Base-by-base conservation (phyloP, 2,113 vertebrate species). In the Litocranius walleri region DNA sequence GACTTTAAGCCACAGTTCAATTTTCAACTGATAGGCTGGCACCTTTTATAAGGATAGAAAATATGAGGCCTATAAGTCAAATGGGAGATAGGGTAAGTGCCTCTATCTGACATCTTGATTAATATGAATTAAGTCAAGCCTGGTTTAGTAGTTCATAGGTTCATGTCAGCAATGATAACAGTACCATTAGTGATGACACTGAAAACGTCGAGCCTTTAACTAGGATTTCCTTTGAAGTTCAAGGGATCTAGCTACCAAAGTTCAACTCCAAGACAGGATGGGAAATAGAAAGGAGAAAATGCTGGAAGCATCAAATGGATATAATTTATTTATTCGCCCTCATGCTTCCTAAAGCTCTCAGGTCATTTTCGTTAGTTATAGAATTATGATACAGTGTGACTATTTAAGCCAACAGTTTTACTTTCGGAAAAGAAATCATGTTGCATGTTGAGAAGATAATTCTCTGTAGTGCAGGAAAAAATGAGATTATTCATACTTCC, bases 131-230 rank as follows among this genome's bases (percentile, higher is more conserved):
- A 93, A 81, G 89, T 91, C 30, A 87, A 83, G 81, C 71, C 89
- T 96, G 95, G 94, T 94, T 96, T 91, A 87, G 62, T 90, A 97
- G 96, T 97, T 98, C 97, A 91, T 59, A 86, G 88, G 91, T 97
- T 98, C 89, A 95, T 84, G 87, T 95, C 97, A 97, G 91, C 94
- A 93, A 62, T 91, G 93, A 97, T 97, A 98, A 89, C 85, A 87
- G 86, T 48, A 92, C 86, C 93, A 97, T 97, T 97, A 97, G 80
- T 88, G 93, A 97, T 97, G 88, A 90, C 87, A 95, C 62, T 88
- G 56, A 74, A 94, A 87, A 90, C 33, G n/a, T 21, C 74, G 67
- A 86, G 56, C 3, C 62, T 93, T 93, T 81, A 92, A 59, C 83
- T 85, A n/a, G 48, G 48, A 95, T 91, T 98, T 97, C 81, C 90